A percentile compares a stretch with the other conserved stretches of the same genome.
These are phyloP conservation scores for Cariama cristata DNA, from an alignment of 2,113 vertebrate genomes.

Conservation along the genomic window DNA sequence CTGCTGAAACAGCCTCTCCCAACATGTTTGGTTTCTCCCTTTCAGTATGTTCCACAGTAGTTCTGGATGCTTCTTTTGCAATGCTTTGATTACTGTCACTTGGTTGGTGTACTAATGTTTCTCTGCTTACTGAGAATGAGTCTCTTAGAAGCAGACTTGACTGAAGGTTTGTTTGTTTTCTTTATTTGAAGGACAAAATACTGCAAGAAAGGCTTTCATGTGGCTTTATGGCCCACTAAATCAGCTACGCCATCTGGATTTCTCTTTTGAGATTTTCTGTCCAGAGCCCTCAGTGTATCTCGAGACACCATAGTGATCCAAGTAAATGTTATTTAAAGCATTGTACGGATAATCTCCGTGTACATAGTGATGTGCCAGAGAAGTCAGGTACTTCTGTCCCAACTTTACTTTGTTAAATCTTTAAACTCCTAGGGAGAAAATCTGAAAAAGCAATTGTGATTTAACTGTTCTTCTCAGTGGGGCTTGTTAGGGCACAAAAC, in stretches of 20 bases:
- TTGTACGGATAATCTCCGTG: not conserved
- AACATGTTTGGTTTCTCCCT: not conserved
- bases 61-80: not conserved
- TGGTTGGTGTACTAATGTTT: not conserved
- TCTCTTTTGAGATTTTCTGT: not conserved
- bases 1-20: not conserved
- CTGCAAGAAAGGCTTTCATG: not conserved
- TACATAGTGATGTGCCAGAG: not conserved
- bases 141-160: not conserved
- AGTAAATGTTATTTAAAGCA: not conserved
- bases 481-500: not conserved
- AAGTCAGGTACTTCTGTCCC: not conserved
- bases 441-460: not conserved
- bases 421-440: not conserved
- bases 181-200: not conserved
- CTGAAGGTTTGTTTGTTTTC: not conserved
- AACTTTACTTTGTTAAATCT: not conserved
- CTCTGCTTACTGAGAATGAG: not conserved
- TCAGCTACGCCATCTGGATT: not conserved
- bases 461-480: not conserved
- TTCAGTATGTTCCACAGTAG: not conserved
- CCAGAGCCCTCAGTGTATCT: not conserved
- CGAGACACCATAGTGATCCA: not conserved
- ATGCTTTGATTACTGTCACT: not conserved
- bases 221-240: not conserved